Evolutionary conservation across 2,888 invertebrate species (phyloP).

Genomic region (Enoplolaimus lenunculus): DNA sequence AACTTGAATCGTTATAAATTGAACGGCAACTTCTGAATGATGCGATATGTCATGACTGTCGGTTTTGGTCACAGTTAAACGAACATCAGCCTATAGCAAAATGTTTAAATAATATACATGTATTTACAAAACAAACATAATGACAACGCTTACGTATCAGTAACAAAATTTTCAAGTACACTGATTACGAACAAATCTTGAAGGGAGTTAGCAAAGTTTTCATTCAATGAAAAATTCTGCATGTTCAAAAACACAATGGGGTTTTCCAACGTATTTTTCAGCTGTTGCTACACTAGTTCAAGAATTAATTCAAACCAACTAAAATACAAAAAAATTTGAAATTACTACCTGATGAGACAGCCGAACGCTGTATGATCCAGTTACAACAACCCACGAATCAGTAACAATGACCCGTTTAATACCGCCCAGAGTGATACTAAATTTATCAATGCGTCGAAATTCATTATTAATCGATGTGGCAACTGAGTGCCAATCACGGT

Average conservation of each 20-base stretch:
- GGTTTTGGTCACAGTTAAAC: slow-evolving; percentile 58
- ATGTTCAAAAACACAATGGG: no score
- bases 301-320: no score
- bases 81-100: slow-evolving; percentile 51
- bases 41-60: slow-evolving; percentile 50
- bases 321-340: no score
- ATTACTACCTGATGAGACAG: slow-evolving; percentile 62
- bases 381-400: slow-evolving; percentile 72
- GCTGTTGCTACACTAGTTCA: no score
- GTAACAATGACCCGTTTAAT: slow-evolving; percentile 47
- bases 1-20: slow-evolving; percentile 67
- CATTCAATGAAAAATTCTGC: no score
- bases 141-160: no score
- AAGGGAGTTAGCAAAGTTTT: no score
- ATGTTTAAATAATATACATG: no score
- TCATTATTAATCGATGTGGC: slow-evolving; percentile 43
- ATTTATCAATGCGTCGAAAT: slow-evolving; percentile 43
- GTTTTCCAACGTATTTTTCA: no score
- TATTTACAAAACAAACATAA: no score
- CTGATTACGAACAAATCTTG: no score
- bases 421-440: slow-evolving; percentile 31
- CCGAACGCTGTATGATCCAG: slow-evolving; percentile 57
- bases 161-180: no score
- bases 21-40: slow-evolving; percentile 56
- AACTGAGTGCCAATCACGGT: slow-evolving; percentile 38